A percentile compares a stretch with the other conserved stretches of the same genome.
Evolutionary conservation across 2,888 invertebrate species (phyloP).

Genomic region (Alentia gelatinosa): DNA sequence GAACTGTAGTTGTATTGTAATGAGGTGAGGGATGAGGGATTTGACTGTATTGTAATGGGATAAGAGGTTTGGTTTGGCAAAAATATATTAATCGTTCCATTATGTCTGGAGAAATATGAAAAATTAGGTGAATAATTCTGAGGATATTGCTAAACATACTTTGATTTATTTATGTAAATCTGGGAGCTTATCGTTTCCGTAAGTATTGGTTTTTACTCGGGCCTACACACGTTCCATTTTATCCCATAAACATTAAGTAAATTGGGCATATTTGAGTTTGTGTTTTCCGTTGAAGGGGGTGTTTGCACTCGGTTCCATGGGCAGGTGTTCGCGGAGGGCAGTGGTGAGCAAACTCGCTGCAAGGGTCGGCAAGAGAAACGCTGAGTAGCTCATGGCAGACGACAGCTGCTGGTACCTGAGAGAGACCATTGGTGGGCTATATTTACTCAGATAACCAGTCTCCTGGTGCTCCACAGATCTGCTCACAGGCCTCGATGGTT

Average conservation of each 20-base stretch:
- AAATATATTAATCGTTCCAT: too few relatives aligned
- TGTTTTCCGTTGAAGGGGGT: not conserved
- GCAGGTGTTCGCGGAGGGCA: not conserved
- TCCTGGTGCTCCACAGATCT: not conserved
- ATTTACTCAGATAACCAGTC: not conserved
- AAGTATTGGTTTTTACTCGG: not conserved
- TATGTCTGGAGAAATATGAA: too few relatives aligned
- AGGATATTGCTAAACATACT: not conserved
- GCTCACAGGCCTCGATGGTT: not conserved
- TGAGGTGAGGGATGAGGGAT: too few relatives aligned
- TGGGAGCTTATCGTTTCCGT: not conserved
- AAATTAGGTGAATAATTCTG: not conserved
- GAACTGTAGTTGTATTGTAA: too few relatives aligned
- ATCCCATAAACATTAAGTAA: not conserved
- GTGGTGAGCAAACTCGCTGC: not conserved
- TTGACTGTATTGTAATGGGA: too few relatives aligned
- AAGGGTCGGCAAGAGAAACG: not conserved
- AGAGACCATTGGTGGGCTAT: slow-evolving; percentile 6
- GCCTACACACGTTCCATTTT: not conserved
- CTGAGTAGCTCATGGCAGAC: not conserved
- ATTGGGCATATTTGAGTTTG: not conserved
- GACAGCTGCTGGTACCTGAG: not conserved
- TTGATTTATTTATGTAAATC: not conserved
- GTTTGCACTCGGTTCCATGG: not conserved
- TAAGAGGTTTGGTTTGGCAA: too few relatives aligned